phyloP scores from a whole-genome alignment of 2,888 invertebrate genomes.

The Gnatocerus cornutus region DNA sequence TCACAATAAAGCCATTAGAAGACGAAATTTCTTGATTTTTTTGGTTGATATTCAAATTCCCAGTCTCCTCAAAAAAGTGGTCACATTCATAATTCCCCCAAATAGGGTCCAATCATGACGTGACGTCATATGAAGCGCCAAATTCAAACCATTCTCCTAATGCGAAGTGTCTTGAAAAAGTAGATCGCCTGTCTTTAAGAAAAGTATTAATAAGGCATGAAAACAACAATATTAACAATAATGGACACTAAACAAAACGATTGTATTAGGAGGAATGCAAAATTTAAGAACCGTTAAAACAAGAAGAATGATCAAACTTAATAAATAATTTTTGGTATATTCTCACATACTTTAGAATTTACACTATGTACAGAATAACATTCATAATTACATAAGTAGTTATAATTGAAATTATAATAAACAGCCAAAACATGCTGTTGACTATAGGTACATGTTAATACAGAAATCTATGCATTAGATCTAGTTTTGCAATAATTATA shows the following conservation, averaged over 20 bases:
- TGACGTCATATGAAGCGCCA: too few species aligned
- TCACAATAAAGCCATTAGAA: too few species aligned
- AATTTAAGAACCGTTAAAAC: slow-evolving; percentile 41
- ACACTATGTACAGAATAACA: slow-evolving; percentile 62
- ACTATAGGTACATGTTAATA: slow-evolving; percentile 66
- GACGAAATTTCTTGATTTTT: too few species aligned
- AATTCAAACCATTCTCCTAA: too few species aligned
- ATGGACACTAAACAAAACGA: background rate
- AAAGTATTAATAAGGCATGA: too few species aligned
- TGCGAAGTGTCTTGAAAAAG: too few species aligned
- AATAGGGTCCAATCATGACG: too few species aligned
- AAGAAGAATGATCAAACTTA: slow-evolving; percentile 55
- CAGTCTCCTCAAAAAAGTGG: too few species aligned
- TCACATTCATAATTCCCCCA: too few species aligned
- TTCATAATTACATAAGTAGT: slow-evolving; percentile 57
- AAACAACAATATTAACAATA: slow-evolving; percentile 23
- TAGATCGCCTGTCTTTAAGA: too few species aligned
- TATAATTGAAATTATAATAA: slow-evolving; percentile 58
- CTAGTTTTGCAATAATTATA: slow-evolving; percentile 24
- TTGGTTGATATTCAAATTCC: too few species aligned
- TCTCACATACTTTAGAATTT: slow-evolving; percentile 60
- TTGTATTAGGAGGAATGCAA: background rate
- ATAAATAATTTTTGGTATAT: slow-evolving; percentile 63
- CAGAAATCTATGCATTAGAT: slow-evolving; percentile 56
- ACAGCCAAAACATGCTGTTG: slow-evolving; percentile 68